A percentile compares a stretch with the other conserved stretches of the same genome.
Conservation (phyloP, 2,797 vertebrate species). For the Hydrolagus colliei region DNA sequence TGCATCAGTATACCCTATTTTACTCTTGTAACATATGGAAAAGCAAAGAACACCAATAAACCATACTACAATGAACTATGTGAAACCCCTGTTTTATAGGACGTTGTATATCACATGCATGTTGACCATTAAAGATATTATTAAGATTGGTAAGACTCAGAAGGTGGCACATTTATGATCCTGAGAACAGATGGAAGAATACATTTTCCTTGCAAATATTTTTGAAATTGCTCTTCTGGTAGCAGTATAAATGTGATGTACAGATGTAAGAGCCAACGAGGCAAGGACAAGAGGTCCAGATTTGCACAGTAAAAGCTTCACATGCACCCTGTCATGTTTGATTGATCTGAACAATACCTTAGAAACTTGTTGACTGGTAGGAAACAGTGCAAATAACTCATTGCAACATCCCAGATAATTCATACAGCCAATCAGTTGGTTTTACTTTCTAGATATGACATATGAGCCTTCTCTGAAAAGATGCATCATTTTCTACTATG, state of each 20-base stretch:
- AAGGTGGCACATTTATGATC: conserved; percentile 97
- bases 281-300: conserved; percentile 82
- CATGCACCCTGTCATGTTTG: conserved; percentile 71
- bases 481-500: conserved; percentile 78
- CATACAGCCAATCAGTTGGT: conserved; percentile 59
- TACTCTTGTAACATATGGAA: conserved; percentile 77
- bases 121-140: conserved; percentile 97
- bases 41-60: conserved; percentile 71
- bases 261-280: conserved; percentile 67
- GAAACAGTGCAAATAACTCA: conserved; percentile 86
- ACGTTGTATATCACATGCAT: conserved; percentile 90
- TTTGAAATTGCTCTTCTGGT: conserved; percentile 95
- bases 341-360: conserved; percentile 84
- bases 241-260: conserved; percentile 99
- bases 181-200: conserved; percentile 92
- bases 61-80: conserved; percentile 63
- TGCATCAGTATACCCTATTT: conserved; percentile 60
- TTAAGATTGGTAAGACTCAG: conserved; percentile 83
- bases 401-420: conserved; percentile 65
- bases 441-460: conserved; percentile 69
- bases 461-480: conserved; percentile 70
- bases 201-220: conserved; percentile 89
- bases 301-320: conserved; percentile 80
- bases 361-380: conserved; percentile 77
- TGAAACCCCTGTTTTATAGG: conserved; percentile 82